Base-by-base conservation (phyloP, 2,113 vertebrate species). In the Pan paniscus region DNA sequence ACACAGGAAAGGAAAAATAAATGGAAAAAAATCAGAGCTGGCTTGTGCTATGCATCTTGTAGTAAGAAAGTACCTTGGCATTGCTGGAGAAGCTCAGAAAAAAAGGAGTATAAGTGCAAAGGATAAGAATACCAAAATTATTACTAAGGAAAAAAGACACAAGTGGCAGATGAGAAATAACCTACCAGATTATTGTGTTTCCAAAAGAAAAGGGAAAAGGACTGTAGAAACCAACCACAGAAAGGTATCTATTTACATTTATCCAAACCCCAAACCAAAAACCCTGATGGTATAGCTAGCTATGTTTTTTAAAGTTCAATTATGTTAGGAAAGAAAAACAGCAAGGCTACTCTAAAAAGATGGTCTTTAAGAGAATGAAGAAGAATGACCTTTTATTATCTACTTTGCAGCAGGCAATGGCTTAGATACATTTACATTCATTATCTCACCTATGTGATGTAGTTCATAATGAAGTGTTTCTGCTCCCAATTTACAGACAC, bases 1-100 rank as follows among this genome's bases (percentile, higher is more conserved):
- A 88, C 25, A 92, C 11, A 90, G 8, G 18, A 93, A 57, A 93
- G 46, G 27, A 70, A 93, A 86, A 90, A 76, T 22, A 96, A 92
- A 6, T 61, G 25, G 57, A 80, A 35, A 72, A 81, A 43, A 57
- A 30, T 13, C 43, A 72, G 52, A 48, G 67, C 32, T 70, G 48
- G 40, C 6, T 67, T 61, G 22, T 52, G 75, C 25, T 50, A 13
- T 30, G 43, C 3, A 57, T 3, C 35, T 50, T 8, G 11, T 38
- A 32, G 12, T 78, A 59, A 57, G 20, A 40, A 90, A 86, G 64
- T 40, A 40, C 20, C 14, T 1, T 50, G 68, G 52, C 25, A 73
- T 0, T 86, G 35, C 8, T 30, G 57, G 52, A 50, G 40, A 87
- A 23, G 35, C n/a, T 78, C 72, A 50, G 57, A 93, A 27, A 76